Evolutionary conservation across 2,888 invertebrate species (phyloP).

Genomic region (Standfussiana lucernea): DNA sequence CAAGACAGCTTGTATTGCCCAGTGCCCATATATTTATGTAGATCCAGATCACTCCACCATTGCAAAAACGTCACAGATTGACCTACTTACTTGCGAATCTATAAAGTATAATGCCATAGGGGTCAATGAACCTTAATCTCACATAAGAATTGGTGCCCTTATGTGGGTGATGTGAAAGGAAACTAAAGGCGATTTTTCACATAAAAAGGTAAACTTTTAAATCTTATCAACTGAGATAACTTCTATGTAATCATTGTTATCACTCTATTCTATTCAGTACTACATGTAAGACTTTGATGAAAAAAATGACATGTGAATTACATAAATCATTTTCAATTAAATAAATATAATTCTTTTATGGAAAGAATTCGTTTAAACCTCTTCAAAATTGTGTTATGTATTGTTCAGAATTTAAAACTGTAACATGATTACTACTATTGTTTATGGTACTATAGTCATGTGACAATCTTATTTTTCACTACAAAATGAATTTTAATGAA

Average conservation of each 20-base stretch:
- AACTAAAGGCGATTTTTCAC: not conserved
- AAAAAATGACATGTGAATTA: slow-evolving; percentile 16
- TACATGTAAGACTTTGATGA: slow-evolving; percentile 15
- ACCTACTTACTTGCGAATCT: slow-evolving; percentile 36
- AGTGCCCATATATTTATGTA: not conserved
- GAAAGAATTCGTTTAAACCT: not conserved
- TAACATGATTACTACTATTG: slow-evolving; percentile 28
- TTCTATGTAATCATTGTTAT: slow-evolving; percentile 70
- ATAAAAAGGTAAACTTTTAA: slow-evolving; percentile 8
- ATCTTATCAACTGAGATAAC: slow-evolving; percentile 63
- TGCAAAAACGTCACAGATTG: slow-evolving; percentile 4
- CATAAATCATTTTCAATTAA: slow-evolving; percentile 14
- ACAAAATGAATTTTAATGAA: not conserved
- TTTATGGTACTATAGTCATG: slow-evolving; percentile 58
- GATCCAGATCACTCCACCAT: not conserved
- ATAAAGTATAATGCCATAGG: not conserved
- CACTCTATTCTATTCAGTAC: slow-evolving; percentile 53
- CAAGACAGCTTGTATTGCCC: not conserved
- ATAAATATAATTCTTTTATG: not conserved
- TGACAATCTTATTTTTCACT: slow-evolving; percentile 39
- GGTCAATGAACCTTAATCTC: slow-evolving; percentile 5
- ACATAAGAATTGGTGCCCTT: not conserved
- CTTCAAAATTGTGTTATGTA: not conserved
- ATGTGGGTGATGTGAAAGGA: not conserved
- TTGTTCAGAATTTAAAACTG: slow-evolving; percentile 3